These are phyloP conservation scores for Sander vitreus DNA, from an alignment of 2,113 vertebrate species.

Conservation along the genomic window DNA sequence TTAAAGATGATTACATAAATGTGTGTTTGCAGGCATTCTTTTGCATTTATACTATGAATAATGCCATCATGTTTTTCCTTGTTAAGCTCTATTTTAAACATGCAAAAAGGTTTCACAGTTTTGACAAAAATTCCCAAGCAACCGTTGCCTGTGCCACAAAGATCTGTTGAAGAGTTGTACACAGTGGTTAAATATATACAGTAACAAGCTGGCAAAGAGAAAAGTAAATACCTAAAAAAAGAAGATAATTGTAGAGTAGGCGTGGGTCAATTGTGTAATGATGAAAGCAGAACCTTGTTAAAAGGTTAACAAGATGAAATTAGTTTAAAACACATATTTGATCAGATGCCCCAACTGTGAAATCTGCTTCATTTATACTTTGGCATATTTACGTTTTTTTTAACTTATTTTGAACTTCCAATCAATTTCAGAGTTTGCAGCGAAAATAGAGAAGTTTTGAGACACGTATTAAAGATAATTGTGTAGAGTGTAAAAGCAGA, in stretches of 20 bases:
- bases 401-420: background rate
- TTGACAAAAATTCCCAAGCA: background rate
- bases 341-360: background rate
- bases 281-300: background rate
- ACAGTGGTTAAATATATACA: background rate
- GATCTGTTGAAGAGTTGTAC: no score
- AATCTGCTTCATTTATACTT: background rate
- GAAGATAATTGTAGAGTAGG: background rate
- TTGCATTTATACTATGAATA: background rate
- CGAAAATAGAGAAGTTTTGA: no score
- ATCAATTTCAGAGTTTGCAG: background rate
- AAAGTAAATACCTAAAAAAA: no score
- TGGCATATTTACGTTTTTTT: background rate
- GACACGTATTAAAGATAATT: no score
- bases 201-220: background rate
- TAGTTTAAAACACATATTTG: background rate
- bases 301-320: background rate
- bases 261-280: slow-evolving; percentile 1
- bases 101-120: background rate
- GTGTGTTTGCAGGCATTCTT: background rate
- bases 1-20: background rate
- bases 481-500: no score
- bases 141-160: no score
- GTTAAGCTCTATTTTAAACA: background rate
- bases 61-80: background rate